Percentiles rank a stretch among this genome's conserved stretches.
Evolutionary conservation across 2,888 invertebrate genomes (phyloP).

Genomic region (Sarcophaga variegata): DNA sequence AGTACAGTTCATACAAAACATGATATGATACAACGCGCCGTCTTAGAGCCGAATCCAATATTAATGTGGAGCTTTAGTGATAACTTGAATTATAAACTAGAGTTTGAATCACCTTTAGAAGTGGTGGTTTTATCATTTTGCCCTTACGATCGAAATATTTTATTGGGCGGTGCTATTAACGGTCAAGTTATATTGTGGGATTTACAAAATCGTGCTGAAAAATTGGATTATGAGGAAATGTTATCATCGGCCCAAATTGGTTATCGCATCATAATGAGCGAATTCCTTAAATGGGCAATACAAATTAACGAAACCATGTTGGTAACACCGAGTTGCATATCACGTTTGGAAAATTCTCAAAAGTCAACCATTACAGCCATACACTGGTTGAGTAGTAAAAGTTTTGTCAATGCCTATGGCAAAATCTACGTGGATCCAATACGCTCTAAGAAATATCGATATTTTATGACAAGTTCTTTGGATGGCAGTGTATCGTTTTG

Average conservation of each 20-base stretch:
- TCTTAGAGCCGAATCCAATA: slow-evolving; percentile 86
- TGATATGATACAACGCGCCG: slow-evolving; percentile 84
- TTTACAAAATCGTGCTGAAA: slow-evolving; percentile 85
- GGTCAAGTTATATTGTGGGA: slow-evolving; percentile 89
- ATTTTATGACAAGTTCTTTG: slow-evolving; percentile 86
- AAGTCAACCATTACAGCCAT: slow-evolving; percentile 85
- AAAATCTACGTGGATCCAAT: slow-evolving; percentile 81
- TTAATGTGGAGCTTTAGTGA: slow-evolving; percentile 90
- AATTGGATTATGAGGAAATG: slow-evolving; percentile 85
- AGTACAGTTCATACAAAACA: slow-evolving; percentile 73
- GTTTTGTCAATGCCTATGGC: slow-evolving; percentile 85
- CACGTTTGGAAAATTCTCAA: slow-evolving; percentile 85
- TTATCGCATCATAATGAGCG: slow-evolving; percentile 85
- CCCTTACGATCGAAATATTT: slow-evolving; percentile 86
- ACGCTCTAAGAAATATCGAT: slow-evolving; percentile 82
- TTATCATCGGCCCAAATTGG: slow-evolving; percentile 85
- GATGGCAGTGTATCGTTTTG: slow-evolving; percentile 88
- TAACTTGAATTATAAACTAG: slow-evolving; percentile 86
- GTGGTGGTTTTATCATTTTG: slow-evolving; percentile 86
- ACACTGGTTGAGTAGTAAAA: slow-evolving; percentile 86
- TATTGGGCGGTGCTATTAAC: slow-evolving; percentile 88
- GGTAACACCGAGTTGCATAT: slow-evolving; percentile 85
- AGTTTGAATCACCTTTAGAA: slow-evolving; percentile 86
- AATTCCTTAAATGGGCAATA: slow-evolving; percentile 88
- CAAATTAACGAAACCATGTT: slow-evolving; percentile 84